Base-by-base conservation (phyloP, 1,140 invertebrate species). In the Daktulosphaira vitifoliae region DNA sequence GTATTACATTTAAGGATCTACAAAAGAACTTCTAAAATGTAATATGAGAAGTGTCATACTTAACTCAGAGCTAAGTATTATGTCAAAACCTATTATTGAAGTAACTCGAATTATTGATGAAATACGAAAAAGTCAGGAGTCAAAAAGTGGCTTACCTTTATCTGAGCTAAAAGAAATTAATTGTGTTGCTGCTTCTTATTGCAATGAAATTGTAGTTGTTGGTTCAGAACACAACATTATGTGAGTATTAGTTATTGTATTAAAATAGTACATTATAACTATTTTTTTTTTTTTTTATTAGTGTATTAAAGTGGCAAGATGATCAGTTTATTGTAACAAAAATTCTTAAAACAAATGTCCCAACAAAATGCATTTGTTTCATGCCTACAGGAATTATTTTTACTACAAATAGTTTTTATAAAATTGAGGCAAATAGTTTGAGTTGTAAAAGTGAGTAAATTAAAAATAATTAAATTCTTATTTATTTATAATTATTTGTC, bases 81-180 rank as follows among this genome's bases (percentile, higher is more conserved):
- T 62, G 56, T 44, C 56, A 3, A 62, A 62, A 2, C 56, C 56
- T 18, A 13, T 48, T 15, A 62, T 62, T 29, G 56, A 62, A 29
- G 56, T 62, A 0, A n/a, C 46, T n/a, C 54, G 54, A 11, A 62
- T 62, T 13, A 46, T 62, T 18, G 39, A 62, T 15, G 54, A 62
- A 46, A 46, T 62, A 46, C 54, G 54, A 2, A 29, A 62, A 0
- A 62, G 8, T 62, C 42, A 29, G 29, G 38, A 38, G 8, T 62
- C 54, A 1, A 62, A 62, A 11, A 59, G 42, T 26, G 39, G 39
- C 29, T 46, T 46, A 7, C 6, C 54, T 6, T 26, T 62, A 39
- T 62, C 54, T 4, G 54, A 62, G 20, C 42, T 62, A 4, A 62
- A 62, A 62, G 54, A 62, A 46, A 46, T 62, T 44, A 62, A 62